These are phyloP conservation scores for Galeruca laticollis DNA, from an alignment of 2,888 invertebrate genomes.

Conservation along the genomic window DNA sequence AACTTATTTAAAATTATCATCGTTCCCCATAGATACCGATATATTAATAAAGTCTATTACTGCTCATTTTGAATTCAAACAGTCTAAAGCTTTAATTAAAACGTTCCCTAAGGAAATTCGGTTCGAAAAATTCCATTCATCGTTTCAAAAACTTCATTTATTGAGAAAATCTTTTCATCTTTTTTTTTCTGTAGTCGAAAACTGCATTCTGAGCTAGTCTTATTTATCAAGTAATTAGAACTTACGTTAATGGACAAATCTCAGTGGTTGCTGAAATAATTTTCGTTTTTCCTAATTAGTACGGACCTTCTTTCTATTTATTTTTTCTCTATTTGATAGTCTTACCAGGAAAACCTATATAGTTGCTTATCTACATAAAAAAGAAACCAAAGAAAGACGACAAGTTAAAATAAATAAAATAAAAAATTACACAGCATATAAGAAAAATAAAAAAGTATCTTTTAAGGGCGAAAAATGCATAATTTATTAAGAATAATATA, in stretches of 20 bases:
- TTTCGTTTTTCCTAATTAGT: slow-evolving; percentile 2
- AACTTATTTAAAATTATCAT: too few species aligned
- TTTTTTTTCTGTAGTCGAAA: slow-evolving; percentile 1
- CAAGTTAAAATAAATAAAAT: too few species aligned
- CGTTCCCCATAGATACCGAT: background rate
- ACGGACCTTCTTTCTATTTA: background rate
- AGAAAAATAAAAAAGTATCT: too few species aligned
- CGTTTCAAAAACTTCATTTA: slow-evolving; percentile 20
- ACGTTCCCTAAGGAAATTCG: slow-evolving; percentile 6
- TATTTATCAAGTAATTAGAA: slow-evolving; percentile 20
- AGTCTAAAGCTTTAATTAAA: slow-evolving; percentile 13
- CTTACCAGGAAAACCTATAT: too few species aligned
- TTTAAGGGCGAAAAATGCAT: too few species aligned
- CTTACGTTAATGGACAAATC: slow-evolving; percentile 12
- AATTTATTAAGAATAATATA: too few species aligned
- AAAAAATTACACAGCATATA: too few species aligned
- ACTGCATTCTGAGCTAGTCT: background rate
- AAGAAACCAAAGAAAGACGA: too few species aligned
- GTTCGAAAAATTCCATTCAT: slow-evolving; percentile 12
- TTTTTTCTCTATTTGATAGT: background rate
- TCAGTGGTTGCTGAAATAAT: background rate
- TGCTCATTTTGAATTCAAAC: slow-evolving; percentile 6
- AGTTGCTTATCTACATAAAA: too few species aligned
- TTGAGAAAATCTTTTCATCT: slow-evolving; percentile 21
- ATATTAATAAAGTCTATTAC: slow-evolving; percentile 7